Base-by-base conservation (phyloP, 37 sponge, comb jelly and placozoan genomes). In the Oscarella lobularis region DNA sequence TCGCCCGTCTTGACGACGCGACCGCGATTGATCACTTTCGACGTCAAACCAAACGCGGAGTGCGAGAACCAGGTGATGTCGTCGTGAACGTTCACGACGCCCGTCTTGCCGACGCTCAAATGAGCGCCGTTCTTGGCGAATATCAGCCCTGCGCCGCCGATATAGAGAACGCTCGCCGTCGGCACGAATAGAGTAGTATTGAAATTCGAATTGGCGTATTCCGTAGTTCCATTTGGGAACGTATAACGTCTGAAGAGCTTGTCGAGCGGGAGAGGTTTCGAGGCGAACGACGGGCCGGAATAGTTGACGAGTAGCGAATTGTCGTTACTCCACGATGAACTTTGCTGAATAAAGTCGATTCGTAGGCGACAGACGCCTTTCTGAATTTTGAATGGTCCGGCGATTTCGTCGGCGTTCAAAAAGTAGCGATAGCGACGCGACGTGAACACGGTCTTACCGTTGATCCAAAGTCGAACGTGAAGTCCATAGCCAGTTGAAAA, bases 191-290 rank as follows among this genome's bases (percentile, higher is more conserved):
- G 9, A 20, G 60, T 48, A 20, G 60, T 48, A 48, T 48, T 48
- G 20, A 48, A 48, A 27, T 48, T 48, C 14, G 60, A 20, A 48
- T 48, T 68, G 5, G 71, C 71, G 33, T 68, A 68, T 68, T 68
- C 35, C 71, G 33, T 68, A 34, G 71, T 68, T 34, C 31, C 71
- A 68, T 68, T 68, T 4, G 4, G 29, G 33, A 29, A 4, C 31
- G 31, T 14, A n/a, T n/a, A n/a, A n/a, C n/a, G n/a, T n/a, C n/a
- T n/a, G n/a, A n/a, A n/a, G 35, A 68, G 6, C 31, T 68, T 68
- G 31, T 14, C 33, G 6, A 4, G 31, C 4, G 71, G 71, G 6
- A 68, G 29, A 29, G 71, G 6, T 35, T 68, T 32, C 31, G 29
- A 34, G 71, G 35, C 33, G 31, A 14, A 34, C 35, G 31, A 5